Base-by-base conservation (phyloP, 1,140 invertebrate species). In the Pachyrhynchus sulphureomaculatus region DNA sequence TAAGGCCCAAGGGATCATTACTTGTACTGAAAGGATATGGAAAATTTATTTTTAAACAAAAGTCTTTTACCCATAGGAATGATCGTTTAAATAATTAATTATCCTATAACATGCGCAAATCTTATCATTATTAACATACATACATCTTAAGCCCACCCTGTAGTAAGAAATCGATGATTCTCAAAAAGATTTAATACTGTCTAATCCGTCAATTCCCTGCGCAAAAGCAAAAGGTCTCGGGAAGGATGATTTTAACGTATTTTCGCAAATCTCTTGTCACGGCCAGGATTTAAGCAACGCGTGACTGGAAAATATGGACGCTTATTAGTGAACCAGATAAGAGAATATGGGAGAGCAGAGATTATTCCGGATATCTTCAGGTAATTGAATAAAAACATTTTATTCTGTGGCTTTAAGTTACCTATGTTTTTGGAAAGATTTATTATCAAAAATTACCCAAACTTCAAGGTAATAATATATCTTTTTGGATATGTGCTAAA, bases 241-340 rank as follows among this genome's bases (percentile, higher is more conserved):
- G 13, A 49, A n/a, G n/a, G 32, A 49, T 49, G 32, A 49, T 49
- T 29, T 49, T 29, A 32, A 26, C 24, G 47, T 34, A 49, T 49
- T 49, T 49, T 49, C 47, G 9, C 12, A 34, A 49, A 49, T 49
- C 47, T 49, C 41, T 49, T 29, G 47, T 49, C 47, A 49, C 47
- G 15, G 24, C 47, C 24, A 6, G 13, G 47, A 26, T 49, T 26
- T 34, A 21, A 34, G 32, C 23, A 29, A 49, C 5, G 47, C 47
- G 47, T 49, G 47, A 49, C 47, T 49, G 47, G 47, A 49, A 49
- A 49, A 49, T 49, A 29, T 49, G 47, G 47, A 49, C 47, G 47
- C 47, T 49, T 49, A 49, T 49, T 49, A 49, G 32, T 34, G 15
- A 20, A 49, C 12, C 24, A 34, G 47, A 49, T 49, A 49, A 49